Conservation (phyloP, 2,113 vertebrate genomes). For the Dipodomys ordii region DNA sequence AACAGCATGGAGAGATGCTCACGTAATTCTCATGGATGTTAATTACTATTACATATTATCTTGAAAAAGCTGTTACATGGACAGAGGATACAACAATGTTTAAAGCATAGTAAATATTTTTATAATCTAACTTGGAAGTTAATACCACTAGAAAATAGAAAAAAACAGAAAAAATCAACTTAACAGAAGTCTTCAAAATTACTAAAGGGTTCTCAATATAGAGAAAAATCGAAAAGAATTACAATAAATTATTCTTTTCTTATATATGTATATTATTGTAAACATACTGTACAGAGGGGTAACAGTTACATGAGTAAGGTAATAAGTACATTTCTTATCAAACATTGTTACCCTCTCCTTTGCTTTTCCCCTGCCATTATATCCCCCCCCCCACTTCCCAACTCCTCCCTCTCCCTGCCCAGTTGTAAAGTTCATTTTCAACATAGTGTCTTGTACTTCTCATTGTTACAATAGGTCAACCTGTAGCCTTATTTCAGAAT, state of each 20-base stretch:
- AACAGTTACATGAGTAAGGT: too few relatives aligned
- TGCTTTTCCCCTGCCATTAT: too few relatives aligned
- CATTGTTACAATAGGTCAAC: too few relatives aligned
- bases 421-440: too few relatives aligned
- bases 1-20: background rate
- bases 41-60: background rate
- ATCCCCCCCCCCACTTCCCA: too few relatives aligned
- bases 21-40: conserved; percentile 4
- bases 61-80: conserved; percentile 11
- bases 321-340: too few relatives aligned
- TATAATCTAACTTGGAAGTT: conserved; percentile 22
- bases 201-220: background rate
- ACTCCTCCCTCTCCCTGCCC: too few relatives aligned
- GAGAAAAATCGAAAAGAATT: conserved; percentile 7
- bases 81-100: background rate
- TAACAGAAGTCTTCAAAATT: background rate
- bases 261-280: too few relatives aligned
- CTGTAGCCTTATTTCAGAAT: too few relatives aligned
- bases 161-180: background rate
- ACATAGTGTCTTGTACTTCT: too few relatives aligned
- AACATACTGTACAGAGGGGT: too few relatives aligned
- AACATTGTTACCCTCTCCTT: too few relatives aligned
- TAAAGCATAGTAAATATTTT: conserved; percentile 41
- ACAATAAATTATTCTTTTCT: conserved; percentile 13
- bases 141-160: conserved; percentile 33